These are phyloP conservation scores for Oryzias sinensis DNA, from an alignment of 2,797 vertebrate species.

Conservation along the genomic window DNA sequence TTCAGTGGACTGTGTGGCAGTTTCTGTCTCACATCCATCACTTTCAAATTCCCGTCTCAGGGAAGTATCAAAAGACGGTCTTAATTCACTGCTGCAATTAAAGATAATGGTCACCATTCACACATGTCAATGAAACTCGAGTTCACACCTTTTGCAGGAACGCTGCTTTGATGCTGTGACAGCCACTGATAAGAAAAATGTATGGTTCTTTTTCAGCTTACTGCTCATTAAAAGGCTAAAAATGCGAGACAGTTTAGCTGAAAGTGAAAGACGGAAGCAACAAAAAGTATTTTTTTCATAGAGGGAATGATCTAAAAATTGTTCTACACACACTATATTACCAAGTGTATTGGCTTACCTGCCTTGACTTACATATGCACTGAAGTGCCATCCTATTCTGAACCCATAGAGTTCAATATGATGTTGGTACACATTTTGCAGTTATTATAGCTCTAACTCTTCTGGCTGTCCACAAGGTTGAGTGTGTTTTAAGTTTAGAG, in stretches of 20 bases:
- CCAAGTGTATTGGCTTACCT: too few species aligned
- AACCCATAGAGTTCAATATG: too few species aligned
- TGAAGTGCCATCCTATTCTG: too few species aligned
- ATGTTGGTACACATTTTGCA: too few species aligned
- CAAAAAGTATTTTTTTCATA: background rate
- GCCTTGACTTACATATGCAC: too few species aligned
- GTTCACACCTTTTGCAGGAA: conserved; percentile 62
- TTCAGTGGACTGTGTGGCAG: conserved; percentile 47
- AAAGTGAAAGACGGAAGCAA: conserved; percentile 18
- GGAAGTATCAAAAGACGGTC: conserved; percentile 50
- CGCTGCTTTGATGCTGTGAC: conserved; percentile 46
- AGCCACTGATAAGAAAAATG: conserved; percentile 31
- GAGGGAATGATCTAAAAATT: conserved; percentile 1
- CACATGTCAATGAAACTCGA: conserved; percentile 52
- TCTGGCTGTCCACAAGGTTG: too few species aligned
- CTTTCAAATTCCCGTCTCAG: conserved; percentile 42
- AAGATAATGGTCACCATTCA: conserved; percentile 71
- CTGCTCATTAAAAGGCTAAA: conserved; percentile 40
- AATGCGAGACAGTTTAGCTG: conserved; percentile 14
- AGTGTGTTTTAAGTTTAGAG: too few species aligned
- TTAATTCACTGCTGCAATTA: conserved; percentile 66
- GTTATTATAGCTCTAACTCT: too few species aligned
- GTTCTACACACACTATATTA: background rate
- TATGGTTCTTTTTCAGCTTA: conserved; percentile 28
- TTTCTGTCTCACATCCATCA: conserved; percentile 60